Conservation (phyloP, 2,797 vertebrate genomes). For the Neosilurus hyrtlii region DNA sequence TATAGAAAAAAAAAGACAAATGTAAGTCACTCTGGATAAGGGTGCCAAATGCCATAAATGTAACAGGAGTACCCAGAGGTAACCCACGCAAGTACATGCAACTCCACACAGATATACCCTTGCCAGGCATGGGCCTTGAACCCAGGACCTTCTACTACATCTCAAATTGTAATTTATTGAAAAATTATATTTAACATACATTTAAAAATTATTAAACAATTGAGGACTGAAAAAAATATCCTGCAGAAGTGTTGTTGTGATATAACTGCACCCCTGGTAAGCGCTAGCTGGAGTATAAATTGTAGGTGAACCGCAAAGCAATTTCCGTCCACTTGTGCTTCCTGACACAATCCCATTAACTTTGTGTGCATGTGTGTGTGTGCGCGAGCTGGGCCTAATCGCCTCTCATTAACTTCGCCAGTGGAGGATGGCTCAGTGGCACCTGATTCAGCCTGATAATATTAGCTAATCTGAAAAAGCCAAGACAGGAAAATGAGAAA, state of each 20-base stretch:
- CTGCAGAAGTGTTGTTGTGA: background rate
- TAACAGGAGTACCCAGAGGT: too few relatives aligned
- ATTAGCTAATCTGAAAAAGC: constrained; percentile 27
- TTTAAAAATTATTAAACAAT: too few relatives aligned
- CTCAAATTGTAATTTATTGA: too few relatives aligned
- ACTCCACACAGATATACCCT: too few relatives aligned
- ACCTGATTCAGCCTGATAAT: constrained; percentile 33
- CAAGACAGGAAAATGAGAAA: background rate
- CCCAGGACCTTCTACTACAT: too few relatives aligned
- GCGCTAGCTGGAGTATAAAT: background rate
- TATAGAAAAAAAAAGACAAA: too few relatives aligned
- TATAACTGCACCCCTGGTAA: background rate
- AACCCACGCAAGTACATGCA: too few relatives aligned
- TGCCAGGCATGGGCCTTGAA: too few relatives aligned
- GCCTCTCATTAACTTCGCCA: constrained; percentile 36
- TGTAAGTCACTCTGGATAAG: too few relatives aligned
- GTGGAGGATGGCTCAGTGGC: constrained; percentile 1
- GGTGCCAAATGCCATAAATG: too few relatives aligned
- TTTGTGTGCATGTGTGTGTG: background rate
- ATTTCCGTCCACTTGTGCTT: constrained; percentile 18
- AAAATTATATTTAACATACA: too few relatives aligned
- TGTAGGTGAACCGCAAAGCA: background rate
- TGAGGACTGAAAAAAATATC: too few relatives aligned
- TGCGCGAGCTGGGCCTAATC: constrained; percentile 17
- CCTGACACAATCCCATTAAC: constrained; percentile 37